These are phyloP conservation scores for Cyclophora punctaria DNA, from an alignment of 2,888 invertebrate species.

Conservation along the genomic window DNA sequence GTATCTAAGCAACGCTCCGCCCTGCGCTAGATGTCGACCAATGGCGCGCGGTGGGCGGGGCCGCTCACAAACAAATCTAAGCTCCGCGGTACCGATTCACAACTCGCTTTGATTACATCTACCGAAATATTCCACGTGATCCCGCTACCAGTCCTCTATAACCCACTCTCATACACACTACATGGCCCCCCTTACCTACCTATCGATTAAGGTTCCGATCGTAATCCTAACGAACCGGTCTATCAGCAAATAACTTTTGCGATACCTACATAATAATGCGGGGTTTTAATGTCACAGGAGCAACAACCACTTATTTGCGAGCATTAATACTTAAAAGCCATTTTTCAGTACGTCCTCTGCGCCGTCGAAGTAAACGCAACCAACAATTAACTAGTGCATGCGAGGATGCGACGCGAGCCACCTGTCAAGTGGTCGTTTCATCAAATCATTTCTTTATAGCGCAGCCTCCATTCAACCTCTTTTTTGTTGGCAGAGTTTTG, in stretches of 20 bases:
- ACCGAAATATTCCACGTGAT: conserved; percentile 7
- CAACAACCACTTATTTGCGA: conserved; percentile 62
- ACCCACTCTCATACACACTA: too few relatives aligned
- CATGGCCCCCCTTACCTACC: background rate
- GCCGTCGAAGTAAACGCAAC: conserved; percentile 50
- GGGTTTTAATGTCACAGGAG: conserved; percentile 52
- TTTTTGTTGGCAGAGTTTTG: conserved; percentile 62
- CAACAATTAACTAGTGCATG: conserved; percentile 60
- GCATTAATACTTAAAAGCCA: conserved; percentile 64
- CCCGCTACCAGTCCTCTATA: background rate
- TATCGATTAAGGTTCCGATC: background rate
- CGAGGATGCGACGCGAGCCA: conserved; percentile 63
- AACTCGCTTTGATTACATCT: conserved; percentile 6
- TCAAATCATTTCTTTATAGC: conserved; percentile 73
- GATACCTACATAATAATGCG: conserved; percentile 40
- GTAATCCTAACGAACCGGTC: conserved; percentile 26
- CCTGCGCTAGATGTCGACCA: conserved; percentile 57
- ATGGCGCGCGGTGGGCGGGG: conserved; percentile 61
- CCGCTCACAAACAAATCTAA: conserved; percentile 54
- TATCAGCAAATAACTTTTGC: conserved; percentile 36
- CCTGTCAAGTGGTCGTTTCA: conserved; percentile 70
- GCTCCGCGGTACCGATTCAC: conserved; percentile 22
- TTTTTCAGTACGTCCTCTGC: conserved; percentile 60
- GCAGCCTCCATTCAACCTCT: conserved; percentile 63
- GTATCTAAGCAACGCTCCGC: conserved; percentile 67